Evolutionary conservation across 2,113 vertebrate genomes (phyloP).

Genomic region (Crypturellus undulatus): DNA sequence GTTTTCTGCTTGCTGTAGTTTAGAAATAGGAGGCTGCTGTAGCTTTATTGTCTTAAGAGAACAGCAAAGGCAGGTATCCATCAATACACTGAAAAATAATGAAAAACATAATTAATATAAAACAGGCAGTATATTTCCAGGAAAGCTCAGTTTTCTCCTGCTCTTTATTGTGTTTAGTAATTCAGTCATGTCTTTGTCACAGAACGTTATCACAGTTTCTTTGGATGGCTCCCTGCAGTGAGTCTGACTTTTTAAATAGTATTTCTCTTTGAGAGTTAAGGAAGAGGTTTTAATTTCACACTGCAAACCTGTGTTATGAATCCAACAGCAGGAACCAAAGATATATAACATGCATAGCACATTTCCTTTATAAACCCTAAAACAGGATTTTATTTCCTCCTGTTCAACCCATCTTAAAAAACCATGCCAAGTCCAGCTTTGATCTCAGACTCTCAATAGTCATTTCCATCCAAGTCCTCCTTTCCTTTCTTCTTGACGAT

Average conservation of each 20-base stretch:
- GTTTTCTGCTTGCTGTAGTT: slow-evolving; percentile 31
- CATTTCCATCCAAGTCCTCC: neutral
- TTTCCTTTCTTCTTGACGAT: neutral
- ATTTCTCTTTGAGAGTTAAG: neutral
- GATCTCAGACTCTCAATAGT: neutral
- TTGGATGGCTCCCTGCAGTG: neutral
- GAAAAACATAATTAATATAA: neutral
- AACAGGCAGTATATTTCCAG: neutral
- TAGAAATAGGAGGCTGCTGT: slow-evolving; percentile 12
- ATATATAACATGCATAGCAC: neutral
- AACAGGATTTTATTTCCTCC: neutral
- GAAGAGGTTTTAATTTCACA: neutral
- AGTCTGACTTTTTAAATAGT: neutral
- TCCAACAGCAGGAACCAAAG: neutral
- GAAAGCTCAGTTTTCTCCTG: neutral
- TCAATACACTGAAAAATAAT: neutral
- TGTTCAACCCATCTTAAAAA: neutral
- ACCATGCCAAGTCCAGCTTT: neutral
- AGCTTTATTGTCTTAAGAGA: neutral
- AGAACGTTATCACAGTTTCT: neutral
- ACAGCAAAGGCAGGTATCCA: neutral
- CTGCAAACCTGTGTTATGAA: neutral
- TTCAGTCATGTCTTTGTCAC: neutral
- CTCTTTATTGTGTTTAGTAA: neutral
- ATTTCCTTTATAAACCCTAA: neutral